Conservation (phyloP, 2,888 invertebrate species). For the Drosophila meridionalis region DNA sequence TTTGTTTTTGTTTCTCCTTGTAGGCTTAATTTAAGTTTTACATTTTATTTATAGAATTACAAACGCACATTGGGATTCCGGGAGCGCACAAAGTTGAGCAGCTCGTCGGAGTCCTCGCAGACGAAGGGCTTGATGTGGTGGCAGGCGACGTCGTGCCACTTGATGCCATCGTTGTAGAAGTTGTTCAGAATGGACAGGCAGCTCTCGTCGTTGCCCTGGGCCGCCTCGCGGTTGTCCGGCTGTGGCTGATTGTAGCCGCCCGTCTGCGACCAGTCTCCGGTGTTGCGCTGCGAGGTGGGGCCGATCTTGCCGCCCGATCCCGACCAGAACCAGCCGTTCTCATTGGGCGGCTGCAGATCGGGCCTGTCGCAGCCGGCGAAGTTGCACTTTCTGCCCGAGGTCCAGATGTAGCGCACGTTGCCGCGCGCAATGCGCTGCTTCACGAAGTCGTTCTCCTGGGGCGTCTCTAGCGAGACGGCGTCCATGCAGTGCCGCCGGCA, state of each 20-base stretch:
- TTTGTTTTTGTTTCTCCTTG: slow-evolving; percentile 31
- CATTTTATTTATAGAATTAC: slow-evolving; percentile 50
- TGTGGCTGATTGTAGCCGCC: slow-evolving; percentile 95
- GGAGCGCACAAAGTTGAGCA: slow-evolving; percentile 95
- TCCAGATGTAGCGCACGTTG: slow-evolving; percentile 94
- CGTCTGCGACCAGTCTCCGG: slow-evolving; percentile 95
- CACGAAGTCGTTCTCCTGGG: slow-evolving; percentile 95
- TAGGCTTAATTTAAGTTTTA: slow-evolving; percentile 43
- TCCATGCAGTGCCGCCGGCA: slow-evolving; percentile 97
- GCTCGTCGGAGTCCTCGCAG: slow-evolving; percentile 95
- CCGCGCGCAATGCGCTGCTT: slow-evolving; percentile 94
- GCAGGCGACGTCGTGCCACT: slow-evolving; percentile 95
- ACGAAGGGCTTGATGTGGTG: slow-evolving; percentile 95
- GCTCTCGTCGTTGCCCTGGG: slow-evolving; percentile 96
- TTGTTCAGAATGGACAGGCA: slow-evolving; percentile 95
- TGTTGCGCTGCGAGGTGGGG: slow-evolving; percentile 93
- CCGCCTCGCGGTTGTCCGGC: slow-evolving; percentile 95
- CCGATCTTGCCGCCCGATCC: slow-evolving; percentile 96
- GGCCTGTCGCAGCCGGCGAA: slow-evolving; percentile 94
- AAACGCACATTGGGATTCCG: slow-evolving; percentile 93
- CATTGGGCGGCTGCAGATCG: slow-evolving; percentile 93
- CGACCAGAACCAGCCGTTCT: slow-evolving; percentile 97
- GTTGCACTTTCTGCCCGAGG: slow-evolving; percentile 96
- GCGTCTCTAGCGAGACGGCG: slow-evolving; percentile 95
- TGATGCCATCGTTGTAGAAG: slow-evolving; percentile 95